Base-by-base conservation (phyloP, 2,113 vertebrate genomes). In the Forbesichthys agassizii region DNA sequence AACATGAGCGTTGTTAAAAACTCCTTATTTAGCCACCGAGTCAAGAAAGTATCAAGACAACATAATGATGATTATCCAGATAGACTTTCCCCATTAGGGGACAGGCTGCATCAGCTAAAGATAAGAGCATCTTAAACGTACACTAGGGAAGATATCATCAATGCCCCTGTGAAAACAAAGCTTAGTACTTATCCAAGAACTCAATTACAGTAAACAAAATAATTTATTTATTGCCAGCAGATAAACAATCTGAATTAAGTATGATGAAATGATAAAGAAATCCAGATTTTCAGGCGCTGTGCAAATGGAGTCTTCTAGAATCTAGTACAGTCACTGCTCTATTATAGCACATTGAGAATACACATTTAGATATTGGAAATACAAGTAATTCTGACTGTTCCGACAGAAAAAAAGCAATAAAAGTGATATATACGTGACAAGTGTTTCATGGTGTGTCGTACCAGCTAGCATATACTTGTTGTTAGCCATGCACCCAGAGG, bases 381-480 rank as follows among this genome's bases (percentile, higher is more conserved):
- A 87, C 86, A 42, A 87, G 84, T 86, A 82, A 78, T 80, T 84
- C 85, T 75, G 78, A 75, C 71, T 74, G 81, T 81, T 81, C 82
- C 90, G 89, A 90, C 84, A 85, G 85, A 82, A 89, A 91, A 61
- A 77, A 65, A 74, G 89, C 88, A 87, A 89, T 89, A 90, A 91
- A 91, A 89, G 75, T 89, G 86, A 91, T 90, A 86, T 90, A 86
- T 81, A 89, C 88, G 86, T 89, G 91, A 92, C 91, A 92, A 69
- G 92, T 88, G 84, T 92, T 93, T 90, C 86, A 91, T 92, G 90
- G 90, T 89, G 86, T 80, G 88, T 90, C 88, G 84, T 86, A 89
- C 81, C 88, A 82, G 88, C 89, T 92, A 86, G 86, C 86, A 86
- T 88, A 92, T 90, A 88, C 81, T 87, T 75, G 78, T 88, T 87